Evolutionary conservation across 30 jellyfish, hydroid and myxozoan genomes (phyloP).

Genomic region (Aurelia aurita complex sp. Pacific): DNA sequence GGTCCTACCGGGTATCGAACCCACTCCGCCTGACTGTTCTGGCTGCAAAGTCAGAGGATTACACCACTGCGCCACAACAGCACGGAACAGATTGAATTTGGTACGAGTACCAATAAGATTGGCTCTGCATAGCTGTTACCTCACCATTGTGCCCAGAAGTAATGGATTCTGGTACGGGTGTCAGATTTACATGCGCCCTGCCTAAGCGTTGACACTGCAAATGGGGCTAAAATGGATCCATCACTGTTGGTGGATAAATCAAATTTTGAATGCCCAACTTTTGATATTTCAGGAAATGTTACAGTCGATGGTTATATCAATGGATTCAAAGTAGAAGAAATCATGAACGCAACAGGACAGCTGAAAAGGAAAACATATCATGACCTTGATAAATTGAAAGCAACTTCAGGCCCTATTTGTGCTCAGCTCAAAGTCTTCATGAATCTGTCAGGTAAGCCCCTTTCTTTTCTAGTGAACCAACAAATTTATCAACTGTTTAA

Average conservation of each 20-base stretch:
- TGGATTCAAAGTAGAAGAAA: conserved; percentile 26
- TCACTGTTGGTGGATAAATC: neutral
- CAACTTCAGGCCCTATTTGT: conserved; percentile 30
- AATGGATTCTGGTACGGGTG: too few species aligned
- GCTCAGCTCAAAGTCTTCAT: conserved; percentile 23
- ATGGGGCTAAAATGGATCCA: neutral
- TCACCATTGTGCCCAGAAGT: too few species aligned
- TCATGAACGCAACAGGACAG: conserved; percentile 18
- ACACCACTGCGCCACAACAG: too few species aligned
- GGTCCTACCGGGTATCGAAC: too few species aligned
- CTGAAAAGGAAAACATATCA: conserved; percentile 1
- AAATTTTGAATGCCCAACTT: neutral
- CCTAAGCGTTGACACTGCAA: neutral
- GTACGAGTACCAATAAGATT: too few species aligned
- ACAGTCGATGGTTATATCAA: conserved; percentile 47
- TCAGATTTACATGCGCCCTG: too few species aligned
- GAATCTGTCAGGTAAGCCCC: conserved; percentile 40
- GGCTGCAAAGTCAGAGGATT: too few species aligned
- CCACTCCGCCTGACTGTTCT: too few species aligned
- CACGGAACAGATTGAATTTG: too few species aligned
- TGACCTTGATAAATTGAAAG: neutral
- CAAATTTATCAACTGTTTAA: too few species aligned
- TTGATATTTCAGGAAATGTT: conserved; percentile 34
- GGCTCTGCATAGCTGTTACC: too few species aligned
- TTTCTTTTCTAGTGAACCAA: too few species aligned